Percentiles rank a stretch among this genome's conserved stretches.
Conservation (phyloP, 2,888 invertebrate species). For the Aspidiotus rigidus region DNA sequence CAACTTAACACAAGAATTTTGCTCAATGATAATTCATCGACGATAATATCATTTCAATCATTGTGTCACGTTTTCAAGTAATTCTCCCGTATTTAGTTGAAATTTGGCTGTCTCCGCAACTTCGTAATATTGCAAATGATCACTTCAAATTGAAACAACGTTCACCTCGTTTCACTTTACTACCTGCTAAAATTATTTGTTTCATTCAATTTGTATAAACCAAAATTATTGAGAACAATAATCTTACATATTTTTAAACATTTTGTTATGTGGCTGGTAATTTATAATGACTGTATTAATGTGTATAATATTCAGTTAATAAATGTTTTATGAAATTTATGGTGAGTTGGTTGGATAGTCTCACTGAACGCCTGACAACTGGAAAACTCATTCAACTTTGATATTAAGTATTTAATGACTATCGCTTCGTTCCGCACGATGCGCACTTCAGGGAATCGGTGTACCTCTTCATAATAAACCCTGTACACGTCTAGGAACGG, state of each 20-base stretch:
- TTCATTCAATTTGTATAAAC: not conserved
- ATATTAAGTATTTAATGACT: too few relatives aligned
- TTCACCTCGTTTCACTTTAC: not conserved
- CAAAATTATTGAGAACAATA: conserved; percentile 8
- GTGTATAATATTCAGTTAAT: not conserved
- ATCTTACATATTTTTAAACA: not conserved
- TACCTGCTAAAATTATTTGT: not conserved
- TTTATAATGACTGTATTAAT: not conserved
- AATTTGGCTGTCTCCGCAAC: not conserved
- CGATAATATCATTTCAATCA: too few relatives aligned
- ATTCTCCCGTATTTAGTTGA: not conserved
- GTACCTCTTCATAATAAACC: too few relatives aligned
- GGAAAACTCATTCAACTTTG: too few relatives aligned
- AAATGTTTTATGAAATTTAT: not conserved
- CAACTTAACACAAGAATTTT: too few relatives aligned
- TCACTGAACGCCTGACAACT: too few relatives aligned
- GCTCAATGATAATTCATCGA: too few relatives aligned
- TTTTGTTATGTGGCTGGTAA: conserved; percentile 5
- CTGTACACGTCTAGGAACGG: too few relatives aligned
- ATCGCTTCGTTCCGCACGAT: too few relatives aligned
- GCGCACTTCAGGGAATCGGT: too few relatives aligned
- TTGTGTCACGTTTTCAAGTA: too few relatives aligned
- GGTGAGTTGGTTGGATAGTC: too few relatives aligned
- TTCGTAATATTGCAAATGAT: not conserved
- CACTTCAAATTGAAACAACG: not conserved